phyloP scores from a whole-genome alignment of 2,888 invertebrate species.

The Caenorhabditis doughertyi region DNA sequence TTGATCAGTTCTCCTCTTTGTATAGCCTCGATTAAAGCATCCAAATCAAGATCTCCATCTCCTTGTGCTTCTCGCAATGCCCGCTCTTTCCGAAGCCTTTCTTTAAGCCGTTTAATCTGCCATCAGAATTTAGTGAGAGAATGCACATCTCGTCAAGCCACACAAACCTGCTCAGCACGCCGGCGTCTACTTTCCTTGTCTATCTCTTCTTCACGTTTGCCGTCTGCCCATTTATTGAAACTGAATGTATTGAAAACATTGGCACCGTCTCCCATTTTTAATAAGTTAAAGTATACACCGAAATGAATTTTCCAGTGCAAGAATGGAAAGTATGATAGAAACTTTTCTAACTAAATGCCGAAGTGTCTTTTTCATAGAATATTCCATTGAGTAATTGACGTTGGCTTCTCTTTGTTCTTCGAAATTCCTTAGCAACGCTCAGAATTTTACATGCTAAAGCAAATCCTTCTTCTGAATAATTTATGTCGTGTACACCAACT shows the following conservation, averaged over 20 bases:
- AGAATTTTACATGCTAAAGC: background rate
- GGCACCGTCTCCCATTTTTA: conserved; percentile 67
- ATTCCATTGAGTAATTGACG: conserved; percentile 37
- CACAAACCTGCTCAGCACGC: conserved; percentile 72
- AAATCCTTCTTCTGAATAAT: background rate
- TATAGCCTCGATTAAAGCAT: conserved; percentile 74
- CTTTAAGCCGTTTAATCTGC: conserved; percentile 76
- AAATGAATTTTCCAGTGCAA: too few species aligned
- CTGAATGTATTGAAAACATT: conserved; percentile 78
- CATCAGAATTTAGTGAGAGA: conserved; percentile 32
- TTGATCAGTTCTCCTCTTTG: conserved; percentile 66
- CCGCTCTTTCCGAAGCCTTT: conserved; percentile 72
- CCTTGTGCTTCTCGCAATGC: conserved; percentile 68
- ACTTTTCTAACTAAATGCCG: conserved; percentile 26
- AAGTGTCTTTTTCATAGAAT: conserved; percentile 27
- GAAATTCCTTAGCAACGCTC: background rate
- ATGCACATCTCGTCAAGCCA: conserved; percentile 26
- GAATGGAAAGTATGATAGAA: too few species aligned
- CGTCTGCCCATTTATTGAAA: conserved; percentile 77
- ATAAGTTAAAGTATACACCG: background rate
- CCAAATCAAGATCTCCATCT: conserved; percentile 73
- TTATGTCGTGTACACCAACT: too few species aligned
- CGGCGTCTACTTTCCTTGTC: conserved; percentile 72
- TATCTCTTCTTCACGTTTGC: conserved; percentile 75
- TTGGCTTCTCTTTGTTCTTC: background rate